phyloP scores from a whole-genome alignment of 2,888 invertebrate species.

The Lepidocyrtinus sp. region DNA sequence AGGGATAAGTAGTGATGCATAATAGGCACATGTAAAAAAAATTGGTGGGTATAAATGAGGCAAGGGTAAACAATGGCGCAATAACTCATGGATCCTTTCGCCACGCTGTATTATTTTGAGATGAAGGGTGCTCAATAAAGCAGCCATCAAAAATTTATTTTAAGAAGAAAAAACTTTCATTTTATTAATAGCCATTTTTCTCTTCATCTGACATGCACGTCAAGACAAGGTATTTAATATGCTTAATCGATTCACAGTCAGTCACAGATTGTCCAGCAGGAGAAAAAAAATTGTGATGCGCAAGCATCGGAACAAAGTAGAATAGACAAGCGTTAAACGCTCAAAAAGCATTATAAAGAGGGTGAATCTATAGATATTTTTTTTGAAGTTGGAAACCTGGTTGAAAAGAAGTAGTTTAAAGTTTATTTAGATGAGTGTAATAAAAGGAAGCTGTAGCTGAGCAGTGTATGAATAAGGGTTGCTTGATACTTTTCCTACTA shows the following conservation, averaged over 20 bases:
- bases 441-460: constrained; percentile 25
- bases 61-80: constrained; percentile 51
- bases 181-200: constrained; percentile 28
- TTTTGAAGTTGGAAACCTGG: constrained; percentile 33
- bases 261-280: constrained; percentile 31
- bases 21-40: too few relatives aligned
- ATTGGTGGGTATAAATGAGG: constrained; percentile 21
- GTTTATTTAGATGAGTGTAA: constrained; percentile 20
- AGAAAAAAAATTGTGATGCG: background rate
- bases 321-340: constrained; percentile 61
- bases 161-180: constrained; percentile 16
- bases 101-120: constrained; percentile 49
- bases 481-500: background rate
- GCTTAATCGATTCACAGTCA: constrained; percentile 60
- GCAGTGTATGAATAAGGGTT: background rate
- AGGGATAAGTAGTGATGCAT: too few relatives aligned
- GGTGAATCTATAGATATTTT: constrained; percentile 28
- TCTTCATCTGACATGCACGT: constrained; percentile 15
- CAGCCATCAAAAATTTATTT: constrained; percentile 20
- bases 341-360: constrained; percentile 29
- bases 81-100: constrained; percentile 48
- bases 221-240: constrained; percentile 38
- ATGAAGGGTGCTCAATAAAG: constrained; percentile 36
- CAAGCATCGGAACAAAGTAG: constrained; percentile 51
- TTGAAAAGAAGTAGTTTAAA: constrained; percentile 40